Conservation (phyloP, 2,888 invertebrate species). For the Microctonus aethiopoides region DNA sequence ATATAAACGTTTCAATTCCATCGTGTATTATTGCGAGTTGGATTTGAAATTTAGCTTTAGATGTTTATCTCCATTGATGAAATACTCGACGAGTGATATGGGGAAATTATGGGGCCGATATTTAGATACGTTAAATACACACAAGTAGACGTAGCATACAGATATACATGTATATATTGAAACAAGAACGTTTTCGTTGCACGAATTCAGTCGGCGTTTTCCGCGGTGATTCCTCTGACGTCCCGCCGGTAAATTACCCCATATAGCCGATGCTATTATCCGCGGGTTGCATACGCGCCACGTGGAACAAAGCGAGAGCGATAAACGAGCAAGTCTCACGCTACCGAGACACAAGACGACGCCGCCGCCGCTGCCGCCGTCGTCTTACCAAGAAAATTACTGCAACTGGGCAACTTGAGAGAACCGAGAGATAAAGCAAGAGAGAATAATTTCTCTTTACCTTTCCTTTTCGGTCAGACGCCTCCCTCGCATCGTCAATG, state of each 20-base stretch:
- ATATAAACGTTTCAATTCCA: not conserved
- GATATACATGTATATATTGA: not conserved
- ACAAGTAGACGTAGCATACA: not conserved
- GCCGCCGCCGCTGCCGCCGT: slow-evolving; percentile 10
- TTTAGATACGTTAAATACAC: not conserved
- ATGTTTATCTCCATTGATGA: not conserved
- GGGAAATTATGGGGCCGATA: not conserved
- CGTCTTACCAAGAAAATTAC: slow-evolving; percentile 41
- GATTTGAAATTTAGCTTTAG: not conserved
- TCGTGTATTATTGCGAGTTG: not conserved
- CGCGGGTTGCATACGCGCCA: slow-evolving; percentile 35
- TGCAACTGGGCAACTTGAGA: slow-evolving; percentile 7
- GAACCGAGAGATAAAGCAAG: not conserved
- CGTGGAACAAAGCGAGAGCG: slow-evolving; percentile 46
- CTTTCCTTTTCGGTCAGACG: not conserved
- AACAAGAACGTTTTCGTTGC: slow-evolving; percentile 2
- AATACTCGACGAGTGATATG: not conserved
- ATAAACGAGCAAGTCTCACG: slow-evolving; percentile 46
- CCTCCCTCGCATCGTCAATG: slow-evolving; percentile 2
- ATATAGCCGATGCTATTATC: slow-evolving; percentile 44
- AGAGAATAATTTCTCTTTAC: slow-evolving; percentile 14
- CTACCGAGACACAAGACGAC: slow-evolving; percentile 39
- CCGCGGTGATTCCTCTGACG: slow-evolving; percentile 38
- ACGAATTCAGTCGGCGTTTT: slow-evolving; percentile 23
- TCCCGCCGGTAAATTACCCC: slow-evolving; percentile 44